Base-by-base conservation (phyloP, 2,113 vertebrate species). In the Ictidomys tridecemlineatus region DNA sequence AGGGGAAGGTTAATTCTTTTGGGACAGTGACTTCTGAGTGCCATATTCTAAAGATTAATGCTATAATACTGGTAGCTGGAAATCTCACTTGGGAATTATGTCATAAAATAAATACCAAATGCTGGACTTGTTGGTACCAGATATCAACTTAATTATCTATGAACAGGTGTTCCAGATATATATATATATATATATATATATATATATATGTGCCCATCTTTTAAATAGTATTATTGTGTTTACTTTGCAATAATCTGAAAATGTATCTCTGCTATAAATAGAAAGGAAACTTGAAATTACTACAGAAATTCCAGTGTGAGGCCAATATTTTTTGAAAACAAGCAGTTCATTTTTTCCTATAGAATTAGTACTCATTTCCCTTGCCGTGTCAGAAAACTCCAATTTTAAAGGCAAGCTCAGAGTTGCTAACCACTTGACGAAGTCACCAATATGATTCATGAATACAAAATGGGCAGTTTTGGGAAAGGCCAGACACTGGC, bases 311-410 rank as follows among this genome's bases (percentile, higher is more conserved):
- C 37, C 6, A 69, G 61, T 70, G 77, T 72, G 83, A 69, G 34
- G 20, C 8, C 82, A 76, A 18, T 42, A 82, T 72, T 76, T 30
- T 42, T 77, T 30, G 65, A 91, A 90, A 87, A 63, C 63, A 80
- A 88, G 56, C 39, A 79, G 7, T 22, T 22, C 39, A 5, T 67
- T 87, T 92, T 45, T 53, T 14, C 58, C 72, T 58, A 6, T 17
- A 58, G 14, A 76, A 72, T 73, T 34, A 86, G 51, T 22, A 24
- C 5, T 67, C 7, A 16, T 67, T 18, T 42, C 16, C 61, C 39
- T 77, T 83, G 53, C 53, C 77, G n/a, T 79, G 73, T 84, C 85
- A 96, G 95, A 90, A 84, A 84, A 91, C 61, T 93, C 37, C 56
- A 79, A 4, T 65, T 93, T n/a, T 90, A 80, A 69, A 65, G 37